phyloP scores from a whole-genome alignment of 1,140 invertebrate genomes.

The Papilio machaon region DNA sequence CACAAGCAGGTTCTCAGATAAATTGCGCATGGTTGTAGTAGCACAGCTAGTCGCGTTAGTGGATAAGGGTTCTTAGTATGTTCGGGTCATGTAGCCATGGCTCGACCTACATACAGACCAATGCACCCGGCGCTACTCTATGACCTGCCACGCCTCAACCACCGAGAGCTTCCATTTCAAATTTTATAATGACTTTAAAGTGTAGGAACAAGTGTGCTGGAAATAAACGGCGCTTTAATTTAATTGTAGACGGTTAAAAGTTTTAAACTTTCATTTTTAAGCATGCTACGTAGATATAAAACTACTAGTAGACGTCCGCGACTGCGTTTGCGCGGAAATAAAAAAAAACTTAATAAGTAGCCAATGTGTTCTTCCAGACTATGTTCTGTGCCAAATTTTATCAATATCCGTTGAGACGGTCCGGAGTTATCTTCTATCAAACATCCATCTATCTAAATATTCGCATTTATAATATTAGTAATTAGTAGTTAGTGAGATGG shows the following conservation, averaged over 20 bases:
- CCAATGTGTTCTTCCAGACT: too few species aligned
- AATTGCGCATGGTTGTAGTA: neutral
- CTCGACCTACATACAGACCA: constrained; percentile 30
- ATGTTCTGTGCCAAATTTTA: too few species aligned
- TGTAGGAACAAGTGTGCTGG: neutral
- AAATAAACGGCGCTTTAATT: neutral
- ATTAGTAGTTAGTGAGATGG: too few species aligned
- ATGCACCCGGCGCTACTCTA: constrained; percentile 15
- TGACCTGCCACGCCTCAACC: neutral
- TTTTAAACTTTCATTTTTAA: neutral
- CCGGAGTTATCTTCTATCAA: too few species aligned
- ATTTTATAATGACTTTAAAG: neutral
- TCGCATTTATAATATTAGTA: too few species aligned
- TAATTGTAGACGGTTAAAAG: neutral
- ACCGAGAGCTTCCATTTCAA: constrained; percentile 4
- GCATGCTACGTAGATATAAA: neutral
- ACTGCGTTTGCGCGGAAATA: too few species aligned
- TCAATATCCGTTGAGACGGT: too few species aligned
- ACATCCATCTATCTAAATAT: too few species aligned
- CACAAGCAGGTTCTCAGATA: neutral
- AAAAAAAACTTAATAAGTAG: too few species aligned
- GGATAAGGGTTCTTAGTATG: neutral
- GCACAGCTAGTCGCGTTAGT: neutral
- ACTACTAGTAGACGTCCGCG: too few species aligned
- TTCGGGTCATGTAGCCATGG: constrained; percentile 9